phyloP scores from a whole-genome alignment of 2,888 invertebrate species.

The Pasiphila rectangulata region DNA sequence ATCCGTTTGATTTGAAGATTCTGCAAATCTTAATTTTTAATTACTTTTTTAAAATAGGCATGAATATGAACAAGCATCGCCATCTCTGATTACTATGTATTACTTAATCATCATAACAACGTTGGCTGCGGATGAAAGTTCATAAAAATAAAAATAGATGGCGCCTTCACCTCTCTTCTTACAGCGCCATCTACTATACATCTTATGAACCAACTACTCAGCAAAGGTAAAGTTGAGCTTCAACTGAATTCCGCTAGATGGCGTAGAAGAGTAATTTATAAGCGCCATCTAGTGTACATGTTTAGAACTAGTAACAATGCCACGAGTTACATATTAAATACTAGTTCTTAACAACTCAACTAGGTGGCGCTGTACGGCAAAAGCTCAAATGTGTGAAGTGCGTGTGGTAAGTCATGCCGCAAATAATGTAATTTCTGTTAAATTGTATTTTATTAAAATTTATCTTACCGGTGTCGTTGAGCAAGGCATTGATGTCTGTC shows the following conservation, averaged over 20 bases:
- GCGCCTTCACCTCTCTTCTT: neutral
- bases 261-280: neutral
- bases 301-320: neutral
- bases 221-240: neutral
- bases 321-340: neutral
- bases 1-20: no score
- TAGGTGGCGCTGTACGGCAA: constrained; percentile 35
- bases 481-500: constrained; percentile 82
- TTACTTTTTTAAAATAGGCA: no score
- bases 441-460: neutral
- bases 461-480: constrained; percentile 82
- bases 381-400: no score
- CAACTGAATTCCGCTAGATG: neutral
- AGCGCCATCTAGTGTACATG: constrained; percentile 33
- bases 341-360: neutral
- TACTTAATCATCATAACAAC: no score
- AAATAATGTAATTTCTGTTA: no score
- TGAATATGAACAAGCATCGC: no score
- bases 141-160: no score
- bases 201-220: neutral
- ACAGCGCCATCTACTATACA: constrained; percentile 31
- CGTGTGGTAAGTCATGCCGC: no score
- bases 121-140: no score
- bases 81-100: neutral
- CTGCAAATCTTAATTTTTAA: no score